These are phyloP conservation scores for Coleophora deauratella DNA, from an alignment of 2,888 invertebrate genomes.

Conservation along the genomic window DNA sequence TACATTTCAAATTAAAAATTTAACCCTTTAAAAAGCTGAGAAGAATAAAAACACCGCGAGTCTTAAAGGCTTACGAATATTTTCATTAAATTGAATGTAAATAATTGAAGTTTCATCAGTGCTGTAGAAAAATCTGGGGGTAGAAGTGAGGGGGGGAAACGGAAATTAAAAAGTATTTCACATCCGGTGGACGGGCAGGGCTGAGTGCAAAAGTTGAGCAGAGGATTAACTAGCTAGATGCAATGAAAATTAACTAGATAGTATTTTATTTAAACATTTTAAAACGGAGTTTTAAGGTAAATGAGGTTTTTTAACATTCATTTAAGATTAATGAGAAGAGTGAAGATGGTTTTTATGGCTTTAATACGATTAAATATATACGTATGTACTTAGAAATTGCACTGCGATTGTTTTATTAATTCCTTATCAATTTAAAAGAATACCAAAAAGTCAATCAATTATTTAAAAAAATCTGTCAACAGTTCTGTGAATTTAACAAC, in stretches of 20 bases:
- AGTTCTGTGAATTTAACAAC: no score
- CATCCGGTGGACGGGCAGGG: slow-evolving; percentile 47
- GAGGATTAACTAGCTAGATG: slow-evolving; percentile 40
- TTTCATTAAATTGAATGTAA: slow-evolving; percentile 69
- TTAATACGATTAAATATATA: no score
- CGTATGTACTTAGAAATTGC: no score
- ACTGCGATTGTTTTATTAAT: no score
- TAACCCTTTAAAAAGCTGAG: neutral
- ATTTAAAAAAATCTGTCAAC: no score
- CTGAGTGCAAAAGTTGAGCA: slow-evolving; percentile 58
- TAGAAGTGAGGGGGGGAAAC: slow-evolving; percentile 18
- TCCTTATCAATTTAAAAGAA: no score
- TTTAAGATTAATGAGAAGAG: no score
- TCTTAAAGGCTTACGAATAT: slow-evolving; percentile 41
- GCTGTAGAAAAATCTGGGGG: slow-evolving; percentile 58
- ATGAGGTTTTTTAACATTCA: slow-evolving; percentile 3
- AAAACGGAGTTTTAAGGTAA: slow-evolving; percentile 2
- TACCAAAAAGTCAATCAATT: no score
- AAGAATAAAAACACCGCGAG: neutral
- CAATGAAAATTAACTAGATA: slow-evolving; percentile 7
- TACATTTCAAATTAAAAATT: neutral
- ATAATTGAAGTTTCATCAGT: slow-evolving; percentile 63
- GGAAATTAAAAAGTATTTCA: slow-evolving; percentile 69
- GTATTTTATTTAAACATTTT: neutral
- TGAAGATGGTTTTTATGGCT: no score